phyloP scores from a whole-genome alignment of 1,140 invertebrate species.

The Drosophila nikananu region DNA sequence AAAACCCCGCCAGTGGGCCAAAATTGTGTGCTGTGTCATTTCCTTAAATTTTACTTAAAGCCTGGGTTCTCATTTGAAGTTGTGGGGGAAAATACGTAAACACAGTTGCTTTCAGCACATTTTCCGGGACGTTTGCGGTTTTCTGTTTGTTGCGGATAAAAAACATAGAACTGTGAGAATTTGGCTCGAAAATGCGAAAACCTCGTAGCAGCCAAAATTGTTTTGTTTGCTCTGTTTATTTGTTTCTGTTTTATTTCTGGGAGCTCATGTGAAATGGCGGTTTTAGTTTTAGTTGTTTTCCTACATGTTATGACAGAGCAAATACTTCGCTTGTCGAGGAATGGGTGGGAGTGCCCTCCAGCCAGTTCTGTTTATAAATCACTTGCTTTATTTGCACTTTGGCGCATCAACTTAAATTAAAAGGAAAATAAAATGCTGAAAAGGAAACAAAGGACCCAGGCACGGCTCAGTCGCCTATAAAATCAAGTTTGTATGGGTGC shows the following conservation, averaged over 20 bases:
- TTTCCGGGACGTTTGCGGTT: constrained; percentile 25
- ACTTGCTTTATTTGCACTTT: constrained; percentile 75
- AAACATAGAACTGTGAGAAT: constrained; percentile 25
- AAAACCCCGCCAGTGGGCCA: neutral
- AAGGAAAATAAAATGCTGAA: constrained; percentile 61
- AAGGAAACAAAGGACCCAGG: constrained; percentile 33
- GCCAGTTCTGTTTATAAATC: constrained; percentile 71
- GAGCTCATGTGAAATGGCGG: constrained; percentile 45
- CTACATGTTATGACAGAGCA: constrained; percentile 44
- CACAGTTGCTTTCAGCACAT: constrained; percentile 36
- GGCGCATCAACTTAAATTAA: constrained; percentile 78
- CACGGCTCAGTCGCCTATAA: constrained; percentile 44
- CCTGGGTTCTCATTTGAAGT: constrained; percentile 12
- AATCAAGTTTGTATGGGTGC: constrained; percentile 37
- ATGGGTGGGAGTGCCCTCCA: constrained; percentile 10
- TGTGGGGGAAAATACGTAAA: neutral
- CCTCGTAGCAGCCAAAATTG: constrained; percentile 16
- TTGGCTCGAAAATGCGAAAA: constrained; percentile 36
- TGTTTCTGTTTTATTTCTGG: constrained; percentile 23
- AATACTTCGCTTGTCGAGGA: constrained; percentile 65
- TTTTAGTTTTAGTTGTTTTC: constrained; percentile 25
- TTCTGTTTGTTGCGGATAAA: constrained; percentile 25
- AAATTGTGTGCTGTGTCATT: constrained; percentile 45
- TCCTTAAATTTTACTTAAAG: constrained; percentile 52
- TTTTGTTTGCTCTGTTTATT: constrained; percentile 22